Percentiles rank a stretch among this genome's conserved stretches.
phyloP scores from a whole-genome alignment of 2,113 vertebrate genomes.

The Plotosus lineatus region DNA sequence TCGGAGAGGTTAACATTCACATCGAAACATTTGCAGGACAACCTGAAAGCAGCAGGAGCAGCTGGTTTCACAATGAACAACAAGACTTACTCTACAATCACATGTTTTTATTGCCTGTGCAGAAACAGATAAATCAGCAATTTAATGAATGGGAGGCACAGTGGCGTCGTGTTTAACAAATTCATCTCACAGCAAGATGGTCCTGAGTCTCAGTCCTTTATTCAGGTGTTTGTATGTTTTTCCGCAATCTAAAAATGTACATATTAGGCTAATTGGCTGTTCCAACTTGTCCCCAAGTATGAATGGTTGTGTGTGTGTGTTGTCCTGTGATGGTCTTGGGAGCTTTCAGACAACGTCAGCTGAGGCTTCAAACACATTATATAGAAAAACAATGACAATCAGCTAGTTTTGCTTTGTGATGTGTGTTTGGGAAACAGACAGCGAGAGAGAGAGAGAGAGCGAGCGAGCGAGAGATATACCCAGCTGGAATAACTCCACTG shows the following conservation, averaged over 20 bases:
- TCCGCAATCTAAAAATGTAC: no score
- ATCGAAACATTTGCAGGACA: neutral
- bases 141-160: no score
- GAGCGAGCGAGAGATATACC: neutral
- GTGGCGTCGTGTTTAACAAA: no score
- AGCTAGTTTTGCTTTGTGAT: slow-evolving; percentile 21
- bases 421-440: neutral
- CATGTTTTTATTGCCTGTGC: neutral
- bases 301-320: no score
- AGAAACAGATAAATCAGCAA: neutral
- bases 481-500: slow-evolving; percentile 50
- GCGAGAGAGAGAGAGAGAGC: neutral
- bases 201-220: no score
- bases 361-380: neutral
- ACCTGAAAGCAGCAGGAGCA: neutral
- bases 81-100: neutral
- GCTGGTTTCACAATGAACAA: neutral
- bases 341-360: slow-evolving; percentile 17
- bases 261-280: no score
- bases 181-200: no score
- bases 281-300: no score
- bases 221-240: no score
- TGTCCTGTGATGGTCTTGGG: no score
- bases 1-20: neutral
- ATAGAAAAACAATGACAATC: slow-evolving; percentile 14